These are phyloP conservation scores for Rhynchophorus ferrugineus DNA, from an alignment of 1,140 invertebrate species.

Conservation along the genomic window DNA sequence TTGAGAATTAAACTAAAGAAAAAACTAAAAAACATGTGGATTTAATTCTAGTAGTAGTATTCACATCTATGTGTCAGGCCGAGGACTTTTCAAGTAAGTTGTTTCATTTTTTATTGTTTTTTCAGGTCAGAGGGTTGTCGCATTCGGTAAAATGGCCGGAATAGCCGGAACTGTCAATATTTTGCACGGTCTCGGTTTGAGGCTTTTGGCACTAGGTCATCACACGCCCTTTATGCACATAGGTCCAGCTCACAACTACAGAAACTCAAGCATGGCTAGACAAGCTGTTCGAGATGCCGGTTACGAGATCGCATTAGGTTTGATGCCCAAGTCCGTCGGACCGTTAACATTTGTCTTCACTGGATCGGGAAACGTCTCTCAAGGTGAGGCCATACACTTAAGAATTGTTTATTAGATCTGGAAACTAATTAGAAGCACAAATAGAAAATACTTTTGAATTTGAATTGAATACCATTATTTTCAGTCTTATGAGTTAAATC, in stretches of 20 bases:
- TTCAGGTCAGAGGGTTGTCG: slow-evolving; percentile 73
- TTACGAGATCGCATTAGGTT: slow-evolving; percentile 94
- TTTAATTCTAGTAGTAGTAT: too few relatives aligned
- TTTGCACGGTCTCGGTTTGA: slow-evolving; percentile 88
- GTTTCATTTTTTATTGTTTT: too few relatives aligned
- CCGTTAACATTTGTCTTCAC: slow-evolving; percentile 98
- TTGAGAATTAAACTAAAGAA: too few relatives aligned
- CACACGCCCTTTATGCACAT: slow-evolving; percentile 99
- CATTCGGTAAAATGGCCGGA: slow-evolving; percentile 98
- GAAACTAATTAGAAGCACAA: too few relatives aligned
- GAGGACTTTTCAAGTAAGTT: too few relatives aligned
- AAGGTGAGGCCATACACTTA: slow-evolving; percentile 46
- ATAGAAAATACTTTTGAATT: too few relatives aligned
- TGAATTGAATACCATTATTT: too few relatives aligned
- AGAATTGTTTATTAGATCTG: too few relatives aligned
- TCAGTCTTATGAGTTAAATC: too few relatives aligned
- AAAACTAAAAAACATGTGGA: too few relatives aligned
- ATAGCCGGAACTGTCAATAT: slow-evolving; percentile 99
- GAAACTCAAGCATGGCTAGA: slow-evolving; percentile 93
- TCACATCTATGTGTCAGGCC: too few relatives aligned
- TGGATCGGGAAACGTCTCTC: slow-evolving; percentile 78
- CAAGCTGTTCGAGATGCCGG: slow-evolving; percentile 96
- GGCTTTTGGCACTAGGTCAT: slow-evolving; percentile 91
- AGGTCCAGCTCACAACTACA: slow-evolving; percentile 84
- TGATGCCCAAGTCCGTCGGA: slow-evolving; percentile 97